Conservation (phyloP, 2,797 vertebrate species). For the Steatocranus sp. region DNA sequence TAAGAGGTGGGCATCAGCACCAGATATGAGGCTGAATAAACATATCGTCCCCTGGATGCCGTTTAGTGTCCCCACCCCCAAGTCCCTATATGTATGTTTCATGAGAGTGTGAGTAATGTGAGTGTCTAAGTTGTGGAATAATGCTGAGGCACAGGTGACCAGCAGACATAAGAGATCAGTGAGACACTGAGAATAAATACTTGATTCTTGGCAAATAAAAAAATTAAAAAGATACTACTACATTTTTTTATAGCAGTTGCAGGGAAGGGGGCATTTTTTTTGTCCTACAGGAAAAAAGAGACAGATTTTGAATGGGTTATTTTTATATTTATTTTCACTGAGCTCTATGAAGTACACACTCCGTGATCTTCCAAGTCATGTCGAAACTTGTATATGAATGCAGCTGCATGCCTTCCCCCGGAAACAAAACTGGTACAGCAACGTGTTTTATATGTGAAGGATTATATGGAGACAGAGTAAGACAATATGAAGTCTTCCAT, state of each 20-base stretch:
- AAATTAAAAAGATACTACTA: background rate
- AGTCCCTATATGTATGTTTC: background rate
- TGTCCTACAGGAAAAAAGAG: accelerated
- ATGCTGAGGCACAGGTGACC: background rate
- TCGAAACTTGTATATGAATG: background rate
- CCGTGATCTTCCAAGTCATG: background rate
- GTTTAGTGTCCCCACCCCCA: background rate
- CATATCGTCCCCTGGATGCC: background rate
- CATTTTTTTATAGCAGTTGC: background rate
- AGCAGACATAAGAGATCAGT: background rate
- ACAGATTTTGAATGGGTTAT: background rate
- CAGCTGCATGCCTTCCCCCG: background rate
- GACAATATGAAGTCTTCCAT: background rate
- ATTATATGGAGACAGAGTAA: background rate
- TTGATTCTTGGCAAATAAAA: background rate
- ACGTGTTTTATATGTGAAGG: background rate
- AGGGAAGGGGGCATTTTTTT: background rate
- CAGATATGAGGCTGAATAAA: background rate
- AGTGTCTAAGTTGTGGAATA: background rate
- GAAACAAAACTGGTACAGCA: background rate
- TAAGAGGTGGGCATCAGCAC: background rate
- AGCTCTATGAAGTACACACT: background rate
- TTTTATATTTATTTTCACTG: background rate
- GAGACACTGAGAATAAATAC: background rate
- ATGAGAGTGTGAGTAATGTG: background rate